A percentile compares a stretch with the other conserved stretches of the same genome.
These are phyloP conservation scores for Andrena marginata DNA, from an alignment of 2,888 invertebrate species.

Conservation along the genomic window DNA sequence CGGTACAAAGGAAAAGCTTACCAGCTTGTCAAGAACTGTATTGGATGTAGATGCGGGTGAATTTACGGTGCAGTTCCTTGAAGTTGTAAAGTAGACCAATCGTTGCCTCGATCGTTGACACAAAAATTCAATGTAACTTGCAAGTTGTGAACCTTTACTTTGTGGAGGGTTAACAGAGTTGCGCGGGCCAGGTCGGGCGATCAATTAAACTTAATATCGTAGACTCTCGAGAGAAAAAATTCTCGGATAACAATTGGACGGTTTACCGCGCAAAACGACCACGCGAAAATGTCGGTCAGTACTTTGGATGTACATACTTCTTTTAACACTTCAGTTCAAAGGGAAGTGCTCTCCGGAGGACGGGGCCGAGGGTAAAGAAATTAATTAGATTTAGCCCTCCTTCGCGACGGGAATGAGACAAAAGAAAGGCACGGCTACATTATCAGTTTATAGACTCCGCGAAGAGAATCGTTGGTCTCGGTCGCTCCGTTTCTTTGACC, in stretches of 20 bases:
- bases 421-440: constrained; percentile 9
- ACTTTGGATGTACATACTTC: constrained; percentile 7
- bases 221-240: background rate
- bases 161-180: background rate
- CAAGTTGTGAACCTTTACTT: constrained; percentile 2
- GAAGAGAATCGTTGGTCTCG: constrained; percentile 26
- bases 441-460: constrained; percentile 60
- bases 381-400: constrained; percentile 62
- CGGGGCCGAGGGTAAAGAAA: constrained; percentile 38
- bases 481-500: constrained; percentile 41
- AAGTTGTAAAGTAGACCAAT: background rate
- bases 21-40: background rate
- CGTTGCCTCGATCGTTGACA: background rate
- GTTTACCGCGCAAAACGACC: constrained; percentile 24
- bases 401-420: constrained; percentile 15
- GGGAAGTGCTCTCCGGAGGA: constrained; percentile 15
- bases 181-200: background rate
- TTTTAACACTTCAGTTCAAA: constrained; percentile 40
- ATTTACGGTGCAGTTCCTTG: background rate
- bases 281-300: constrained; percentile 13
- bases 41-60: background rate
- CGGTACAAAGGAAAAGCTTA: background rate
- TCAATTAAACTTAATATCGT: constrained; percentile 23
- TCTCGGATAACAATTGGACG: constrained; percentile 19
- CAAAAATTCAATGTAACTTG: constrained; percentile 37